phyloP scores from a whole-genome alignment of 2,888 invertebrate species.

The Laothoe populi region DNA sequence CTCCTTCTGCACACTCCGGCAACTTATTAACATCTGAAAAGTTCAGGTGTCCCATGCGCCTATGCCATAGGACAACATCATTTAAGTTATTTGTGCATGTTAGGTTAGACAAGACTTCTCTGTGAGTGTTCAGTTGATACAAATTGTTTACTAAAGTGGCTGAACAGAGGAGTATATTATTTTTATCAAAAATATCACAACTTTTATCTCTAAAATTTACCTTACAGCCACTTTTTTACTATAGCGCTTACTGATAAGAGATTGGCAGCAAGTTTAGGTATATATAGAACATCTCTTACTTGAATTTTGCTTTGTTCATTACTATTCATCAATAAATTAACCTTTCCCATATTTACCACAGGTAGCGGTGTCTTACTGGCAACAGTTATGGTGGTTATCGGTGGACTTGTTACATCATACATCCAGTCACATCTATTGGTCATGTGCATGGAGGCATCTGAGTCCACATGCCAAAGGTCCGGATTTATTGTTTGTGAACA shows the following conservation, averaged over 20 bases:
- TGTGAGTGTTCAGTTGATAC: slow-evolving; percentile 34
- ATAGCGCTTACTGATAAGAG: slow-evolving; percentile 35
- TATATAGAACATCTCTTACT: slow-evolving; percentile 17
- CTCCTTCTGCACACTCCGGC: background rate
- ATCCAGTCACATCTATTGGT: background rate
- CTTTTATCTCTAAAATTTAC: slow-evolving; percentile 21
- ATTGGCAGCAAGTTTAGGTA: slow-evolving; percentile 33
- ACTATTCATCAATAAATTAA: background rate
- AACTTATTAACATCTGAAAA: slow-evolving; percentile 26
- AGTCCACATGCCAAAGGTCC: slow-evolving; percentile 28
- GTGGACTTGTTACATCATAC: background rate
- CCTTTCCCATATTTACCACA: background rate
- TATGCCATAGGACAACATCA: slow-evolving; percentile 6
- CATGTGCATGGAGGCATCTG: slow-evolving; percentile 28
- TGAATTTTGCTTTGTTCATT: background rate
- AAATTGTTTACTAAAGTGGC: slow-evolving; percentile 35
- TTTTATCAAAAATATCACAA: slow-evolving; percentile 28
- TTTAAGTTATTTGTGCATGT: slow-evolving; percentile 25
- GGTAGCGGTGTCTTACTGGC: slow-evolving; percentile 5
- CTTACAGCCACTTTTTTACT: slow-evolving; percentile 32
- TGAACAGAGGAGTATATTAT: slow-evolving; percentile 27
- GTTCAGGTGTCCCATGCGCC: slow-evolving; percentile 12
- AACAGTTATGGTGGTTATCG: background rate
- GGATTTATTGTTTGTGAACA: background rate
- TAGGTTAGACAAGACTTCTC: slow-evolving; percentile 27